phyloP scores from a whole-genome alignment of 2,113 vertebrate species.

The Macquaria australasica region DNA sequence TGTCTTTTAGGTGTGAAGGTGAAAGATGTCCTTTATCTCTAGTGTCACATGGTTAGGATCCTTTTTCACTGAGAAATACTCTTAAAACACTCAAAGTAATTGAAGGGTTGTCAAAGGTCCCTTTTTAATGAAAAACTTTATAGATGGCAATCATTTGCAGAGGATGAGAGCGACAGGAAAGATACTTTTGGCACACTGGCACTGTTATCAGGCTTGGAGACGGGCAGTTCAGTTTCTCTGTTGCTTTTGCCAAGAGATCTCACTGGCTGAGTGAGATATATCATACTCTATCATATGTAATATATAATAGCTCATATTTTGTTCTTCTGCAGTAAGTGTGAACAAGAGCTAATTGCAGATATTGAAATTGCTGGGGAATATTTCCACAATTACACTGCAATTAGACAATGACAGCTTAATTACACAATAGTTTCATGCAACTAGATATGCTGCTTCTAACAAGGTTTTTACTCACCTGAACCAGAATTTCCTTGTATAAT shows the following conservation, averaged over 20 bases:
- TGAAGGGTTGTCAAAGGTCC: slow-evolving; percentile 38
- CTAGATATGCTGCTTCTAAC: not conserved
- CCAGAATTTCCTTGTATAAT: not conserved
- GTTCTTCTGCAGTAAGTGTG: not conserved
- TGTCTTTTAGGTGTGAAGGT: slow-evolving; percentile 24
- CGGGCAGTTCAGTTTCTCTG: slow-evolving; percentile 23
- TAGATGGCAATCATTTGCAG: slow-evolving; percentile 47
- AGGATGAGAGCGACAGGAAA: slow-evolving; percentile 45
- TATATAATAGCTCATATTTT: not conserved
- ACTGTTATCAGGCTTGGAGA: slow-evolving; percentile 24
- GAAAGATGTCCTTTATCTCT: slow-evolving; percentile 20
- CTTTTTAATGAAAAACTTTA: slow-evolving; percentile 36
- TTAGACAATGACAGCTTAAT: slow-evolving; percentile 7
- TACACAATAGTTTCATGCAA: not conserved
- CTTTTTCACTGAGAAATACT: slow-evolving; percentile 2
- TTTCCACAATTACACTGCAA: slow-evolving; percentile 8
- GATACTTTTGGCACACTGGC: not conserved
- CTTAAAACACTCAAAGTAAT: slow-evolving; percentile 53
- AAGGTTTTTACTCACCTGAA: not conserved
- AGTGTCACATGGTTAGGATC: slow-evolving; percentile 11
- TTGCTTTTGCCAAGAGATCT: slow-evolving; percentile 4
- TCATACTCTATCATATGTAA: not conserved
- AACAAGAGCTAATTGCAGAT: not conserved
- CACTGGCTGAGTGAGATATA: not conserved
- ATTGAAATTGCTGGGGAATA: not conserved